Conservation (phyloP, 2,888 invertebrate genomes). For the Lithosia quadra region DNA sequence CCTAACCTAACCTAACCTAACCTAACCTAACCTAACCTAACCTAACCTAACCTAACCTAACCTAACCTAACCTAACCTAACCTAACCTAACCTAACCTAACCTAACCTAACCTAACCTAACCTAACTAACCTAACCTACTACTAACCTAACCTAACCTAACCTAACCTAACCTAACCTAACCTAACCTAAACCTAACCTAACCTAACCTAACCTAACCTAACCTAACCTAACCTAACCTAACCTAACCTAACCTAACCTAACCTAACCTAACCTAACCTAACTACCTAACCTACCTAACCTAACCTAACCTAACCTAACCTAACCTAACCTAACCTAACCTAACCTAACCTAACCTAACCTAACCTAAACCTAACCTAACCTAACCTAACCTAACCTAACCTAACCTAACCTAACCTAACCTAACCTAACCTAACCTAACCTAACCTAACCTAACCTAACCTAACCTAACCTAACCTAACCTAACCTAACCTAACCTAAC, state of each 20-base stretch:
- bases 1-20: conserved; percentile 18
- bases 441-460: conserved; percentile 36
- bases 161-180: conserved; percentile 46
- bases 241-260: conserved; percentile 15
- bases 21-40: conserved; percentile 24
- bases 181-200: conserved; percentile 30
- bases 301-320: conserved; percentile 21
- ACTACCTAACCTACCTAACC: conserved; percentile 19
- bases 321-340: conserved; percentile 35
- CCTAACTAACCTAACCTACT: conserved; percentile 23
- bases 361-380: conserved; percentile 36
- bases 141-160: conserved; percentile 32
- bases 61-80: conserved; percentile 31
- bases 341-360: conserved; percentile 33
- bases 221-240: conserved; percentile 33
- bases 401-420: conserved; percentile 35
- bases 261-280: conserved; percentile 18
- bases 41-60: conserved; percentile 30
- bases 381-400: conserved; percentile 38
- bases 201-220: conserved; percentile 32
- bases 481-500: conserved; percentile 23
- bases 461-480: conserved; percentile 23
- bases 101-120: conserved; percentile 42
- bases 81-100: conserved; percentile 29
- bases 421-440: conserved; percentile 41